These are phyloP conservation scores for Aradophagus sp. DNA, from an alignment of 1,140 invertebrate genomes.

Conservation along the genomic window DNA sequence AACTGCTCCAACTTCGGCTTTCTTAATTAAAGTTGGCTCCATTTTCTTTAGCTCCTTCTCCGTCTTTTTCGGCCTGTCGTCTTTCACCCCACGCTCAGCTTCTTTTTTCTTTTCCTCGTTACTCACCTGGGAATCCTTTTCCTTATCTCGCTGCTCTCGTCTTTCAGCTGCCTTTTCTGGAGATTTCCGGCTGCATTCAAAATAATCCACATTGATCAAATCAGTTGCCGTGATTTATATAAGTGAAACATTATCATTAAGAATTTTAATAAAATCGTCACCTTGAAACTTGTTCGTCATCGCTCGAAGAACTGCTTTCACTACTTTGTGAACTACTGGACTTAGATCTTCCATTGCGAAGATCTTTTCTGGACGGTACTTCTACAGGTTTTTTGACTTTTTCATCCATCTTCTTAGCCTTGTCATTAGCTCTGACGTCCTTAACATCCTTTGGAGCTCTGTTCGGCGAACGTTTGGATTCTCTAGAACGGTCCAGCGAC, in stretches of 20 bases:
- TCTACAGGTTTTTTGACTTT: slow-evolving; percentile 63
- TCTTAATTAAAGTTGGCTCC: slow-evolving; percentile 61
- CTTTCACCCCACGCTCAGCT: slow-evolving; percentile 53
- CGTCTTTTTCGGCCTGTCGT: slow-evolving; percentile 32
- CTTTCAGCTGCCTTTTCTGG: slow-evolving; percentile 64
- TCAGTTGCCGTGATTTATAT: no score
- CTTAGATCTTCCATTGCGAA: slow-evolving; percentile 71
- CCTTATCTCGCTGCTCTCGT: slow-evolving; percentile 73
- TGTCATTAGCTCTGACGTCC: slow-evolving; percentile 44
- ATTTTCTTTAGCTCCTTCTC: slow-evolving; percentile 70
- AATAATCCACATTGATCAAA: no score
- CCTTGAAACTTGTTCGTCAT: slow-evolving; percentile 66
- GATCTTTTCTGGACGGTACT: slow-evolving; percentile 63
- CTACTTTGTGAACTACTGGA: slow-evolving; percentile 74
- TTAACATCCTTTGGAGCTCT: slow-evolving; percentile 60
- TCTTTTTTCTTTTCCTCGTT: slow-evolving; percentile 75
- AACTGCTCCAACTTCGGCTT: slow-evolving; percentile 45
- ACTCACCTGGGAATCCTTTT: slow-evolving; percentile 41
- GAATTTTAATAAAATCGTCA: no score
- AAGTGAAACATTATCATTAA: no score
- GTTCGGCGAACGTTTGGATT: slow-evolving; percentile 64
- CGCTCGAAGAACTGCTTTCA: slow-evolving; percentile 70
- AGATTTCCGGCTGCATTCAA: slow-evolving; percentile 65
- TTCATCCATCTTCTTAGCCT: slow-evolving; percentile 60
- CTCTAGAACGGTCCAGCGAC: slow-evolving; percentile 63